These are phyloP conservation scores for Ophiodon elongatus DNA, from an alignment of 2,113 vertebrate genomes.

Conservation along the genomic window DNA sequence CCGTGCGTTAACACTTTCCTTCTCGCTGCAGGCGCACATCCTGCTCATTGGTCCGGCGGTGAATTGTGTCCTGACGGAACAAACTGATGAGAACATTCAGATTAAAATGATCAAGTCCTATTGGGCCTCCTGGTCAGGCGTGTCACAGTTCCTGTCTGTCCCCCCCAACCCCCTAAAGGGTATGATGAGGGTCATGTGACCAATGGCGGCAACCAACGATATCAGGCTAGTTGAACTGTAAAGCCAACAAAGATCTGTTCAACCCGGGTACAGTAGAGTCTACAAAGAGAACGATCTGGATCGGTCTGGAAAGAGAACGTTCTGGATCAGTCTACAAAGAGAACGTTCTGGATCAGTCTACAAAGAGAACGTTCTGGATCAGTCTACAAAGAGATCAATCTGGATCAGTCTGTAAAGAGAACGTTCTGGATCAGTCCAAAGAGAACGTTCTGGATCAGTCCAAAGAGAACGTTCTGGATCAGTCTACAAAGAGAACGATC, in stretches of 20 bases:
- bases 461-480: background rate
- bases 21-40: background rate
- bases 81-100: background rate
- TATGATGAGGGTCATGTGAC: constrained; percentile 26
- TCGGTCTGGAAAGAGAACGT: background rate
- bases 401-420: background rate
- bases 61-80: constrained; percentile 30
- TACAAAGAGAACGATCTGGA: background rate
- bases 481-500: too few relatives aligned
- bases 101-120: background rate
- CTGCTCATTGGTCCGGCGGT: constrained; percentile 26
- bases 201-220: background rate
- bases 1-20: background rate
- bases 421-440: background rate
- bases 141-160: too few relatives aligned
- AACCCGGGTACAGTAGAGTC: background rate
- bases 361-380: background rate
- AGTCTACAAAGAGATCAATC: background rate
- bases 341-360: background rate
- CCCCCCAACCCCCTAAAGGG: background rate
- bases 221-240: background rate
- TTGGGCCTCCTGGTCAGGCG: background rate
- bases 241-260: background rate
- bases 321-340: background rate
- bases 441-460: background rate